Evolutionary conservation across 2,113 vertebrate species (phyloP).

Genomic region (Orientallactaga bullata): DNA sequence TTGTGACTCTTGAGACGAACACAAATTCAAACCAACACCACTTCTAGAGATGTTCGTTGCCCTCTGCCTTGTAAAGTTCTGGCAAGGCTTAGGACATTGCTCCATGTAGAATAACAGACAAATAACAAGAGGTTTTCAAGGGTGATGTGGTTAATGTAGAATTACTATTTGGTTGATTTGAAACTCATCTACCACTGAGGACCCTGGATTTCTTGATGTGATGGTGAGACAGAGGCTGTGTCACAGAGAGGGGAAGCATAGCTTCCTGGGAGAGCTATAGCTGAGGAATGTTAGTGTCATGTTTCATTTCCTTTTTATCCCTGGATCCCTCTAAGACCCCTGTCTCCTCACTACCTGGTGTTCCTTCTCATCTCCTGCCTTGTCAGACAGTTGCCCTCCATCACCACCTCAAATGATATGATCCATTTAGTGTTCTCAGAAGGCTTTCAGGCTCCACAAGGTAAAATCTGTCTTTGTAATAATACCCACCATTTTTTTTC

Average conservation of each 20-base stretch:
- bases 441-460: not conserved
- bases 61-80: not conserved
- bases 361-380: not conserved
- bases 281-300: accelerated
- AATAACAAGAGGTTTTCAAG: not conserved
- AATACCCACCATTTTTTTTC: too few relatives aligned
- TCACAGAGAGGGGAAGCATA: too few relatives aligned
- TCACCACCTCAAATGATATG: not conserved
- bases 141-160: not conserved
- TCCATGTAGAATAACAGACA: not conserved
- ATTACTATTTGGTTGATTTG: not conserved
- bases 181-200: not conserved
- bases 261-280: not conserved
- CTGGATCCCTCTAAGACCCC: not conserved
- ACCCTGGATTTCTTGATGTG: not conserved
- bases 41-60: not conserved
- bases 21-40: too few relatives aligned
- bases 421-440: not conserved
- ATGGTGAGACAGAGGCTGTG: not conserved
- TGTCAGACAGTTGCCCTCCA: too few relatives aligned
- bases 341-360: not conserved
- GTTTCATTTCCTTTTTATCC: too few relatives aligned
- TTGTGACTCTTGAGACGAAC: not conserved
- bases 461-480: not conserved
- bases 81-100: not conserved